Conservation (phyloP, 2,797 vertebrate species). For the Cyclura pinguis region DNA sequence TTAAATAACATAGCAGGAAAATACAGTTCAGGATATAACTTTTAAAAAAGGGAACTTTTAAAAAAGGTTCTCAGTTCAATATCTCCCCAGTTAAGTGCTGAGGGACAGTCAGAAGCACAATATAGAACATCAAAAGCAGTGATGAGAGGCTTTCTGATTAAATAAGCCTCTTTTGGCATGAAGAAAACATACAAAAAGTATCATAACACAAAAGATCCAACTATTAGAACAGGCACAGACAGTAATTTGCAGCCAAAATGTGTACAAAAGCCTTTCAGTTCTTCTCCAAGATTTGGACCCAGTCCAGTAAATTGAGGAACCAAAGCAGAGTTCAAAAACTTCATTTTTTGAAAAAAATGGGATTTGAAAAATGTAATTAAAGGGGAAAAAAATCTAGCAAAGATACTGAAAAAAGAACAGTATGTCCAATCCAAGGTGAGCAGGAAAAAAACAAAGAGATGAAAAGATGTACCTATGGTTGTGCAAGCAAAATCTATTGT, state of each 20-base stretch:
- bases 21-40: neutral
- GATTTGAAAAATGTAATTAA: neutral
- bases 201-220: neutral
- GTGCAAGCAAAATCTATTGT: neutral
- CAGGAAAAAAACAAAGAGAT: neutral
- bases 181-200: neutral
- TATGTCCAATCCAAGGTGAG: neutral
- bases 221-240: neutral
- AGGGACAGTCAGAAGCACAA: neutral
- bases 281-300: neutral
- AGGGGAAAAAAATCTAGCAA: neutral
- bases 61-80: neutral
- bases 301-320: neutral
- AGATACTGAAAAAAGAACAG: neutral
- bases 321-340: neutral
- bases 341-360: neutral
- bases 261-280: neutral
- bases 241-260: neutral
- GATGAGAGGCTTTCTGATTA: neutral
- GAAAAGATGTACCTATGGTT: no score
- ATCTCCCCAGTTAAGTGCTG: neutral
- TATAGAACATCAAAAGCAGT: neutral
- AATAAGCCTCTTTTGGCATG: neutral
- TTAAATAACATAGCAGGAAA: neutral
- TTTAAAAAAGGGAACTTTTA: neutral